Conservation (phyloP, 2,888 invertebrate genomes). For the Andrena fulva region DNA sequence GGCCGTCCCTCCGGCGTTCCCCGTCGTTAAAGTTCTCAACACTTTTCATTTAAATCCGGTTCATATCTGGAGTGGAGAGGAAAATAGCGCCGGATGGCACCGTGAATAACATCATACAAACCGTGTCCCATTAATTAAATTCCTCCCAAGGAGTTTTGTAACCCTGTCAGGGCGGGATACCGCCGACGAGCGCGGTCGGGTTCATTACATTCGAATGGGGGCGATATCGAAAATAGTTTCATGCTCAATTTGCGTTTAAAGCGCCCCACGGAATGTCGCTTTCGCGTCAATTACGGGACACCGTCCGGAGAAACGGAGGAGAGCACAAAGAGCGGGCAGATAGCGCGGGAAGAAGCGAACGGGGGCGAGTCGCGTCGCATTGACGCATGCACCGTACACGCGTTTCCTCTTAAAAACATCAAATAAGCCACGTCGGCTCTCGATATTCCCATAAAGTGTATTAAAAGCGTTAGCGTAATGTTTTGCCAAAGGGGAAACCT, state of each 20-base stretch:
- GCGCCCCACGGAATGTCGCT: slow-evolving; percentile 63
- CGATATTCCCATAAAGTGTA: background rate
- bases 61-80: slow-evolving; percentile 75
- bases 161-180: slow-evolving; percentile 65
- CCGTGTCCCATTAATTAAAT: slow-evolving; percentile 82
- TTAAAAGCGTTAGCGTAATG: background rate
- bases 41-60: slow-evolving; percentile 81
- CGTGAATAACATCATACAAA: slow-evolving; percentile 79
- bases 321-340: background rate
- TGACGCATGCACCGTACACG: background rate
- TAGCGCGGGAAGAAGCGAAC: background rate
- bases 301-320: slow-evolving; percentile 31
- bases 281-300: slow-evolving; percentile 56
- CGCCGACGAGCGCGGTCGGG: slow-evolving; percentile 62
- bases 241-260: slow-evolving; percentile 74
- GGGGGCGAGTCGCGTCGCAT: slow-evolving; percentile 23
- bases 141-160: slow-evolving; percentile 75
- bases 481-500: slow-evolving; percentile 19
- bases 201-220: slow-evolving; percentile 76
- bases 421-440: background rate
- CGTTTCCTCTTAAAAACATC: slow-evolving; percentile 18
- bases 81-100: slow-evolving; percentile 42
- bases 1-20: no score
- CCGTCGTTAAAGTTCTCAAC: slow-evolving; percentile 74
- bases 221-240: slow-evolving; percentile 78